Base-by-base conservation (phyloP, 1,140 invertebrate species). In the Drosophila ananassae region DNA sequence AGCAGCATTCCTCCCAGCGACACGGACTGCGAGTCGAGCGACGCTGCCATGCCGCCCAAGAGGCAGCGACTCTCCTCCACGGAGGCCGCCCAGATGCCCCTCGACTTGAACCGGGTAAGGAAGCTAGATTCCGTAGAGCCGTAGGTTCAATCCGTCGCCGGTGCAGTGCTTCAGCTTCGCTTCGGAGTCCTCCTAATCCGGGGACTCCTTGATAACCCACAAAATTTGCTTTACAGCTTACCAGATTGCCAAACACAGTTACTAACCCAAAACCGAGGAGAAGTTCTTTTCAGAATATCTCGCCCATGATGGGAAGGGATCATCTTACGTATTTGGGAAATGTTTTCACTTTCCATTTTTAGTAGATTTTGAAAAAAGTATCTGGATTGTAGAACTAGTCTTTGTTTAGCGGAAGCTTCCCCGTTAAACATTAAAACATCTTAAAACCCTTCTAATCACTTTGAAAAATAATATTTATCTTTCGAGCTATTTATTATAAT, bases 71-170 rank as follows among this genome's bases (percentile, higher is more conserved):
- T 91, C 37, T 84, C 75, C 55, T 91, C 90, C 34, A 90, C 84
- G n/a, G 90, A 91, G 56, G 80, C 79, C 13, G 71, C 69, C 8
- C 75, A 79, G 50, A 37, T 77, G 76, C 83, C 84, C 13, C 52
- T 79, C 32, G 90, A 91, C 51, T 46, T 87, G 52, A 91, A 85
- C 73, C 71, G 90, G 90, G 90, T 91, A 91, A 91, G 90, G 75
- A 76, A 77, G 74, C 52, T 48, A 54, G 73, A 72, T 34, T 37
- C 64, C 53, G 50, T 67, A 69, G 80, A 77, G 53, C 63, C 68
- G n/a, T 89, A 85, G 76, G 41, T 52, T 10, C 44, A 17, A 44
- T 17, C 28, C 52, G n/a, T 60, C 56, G 46, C 50, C 60, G 83
- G 79, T 87, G 79, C 62, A 69, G 78, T 82, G 79, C 79, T 82